Base-by-base conservation (phyloP, 1,140 invertebrate species). In the Drosophila rhopaloa region DNA sequence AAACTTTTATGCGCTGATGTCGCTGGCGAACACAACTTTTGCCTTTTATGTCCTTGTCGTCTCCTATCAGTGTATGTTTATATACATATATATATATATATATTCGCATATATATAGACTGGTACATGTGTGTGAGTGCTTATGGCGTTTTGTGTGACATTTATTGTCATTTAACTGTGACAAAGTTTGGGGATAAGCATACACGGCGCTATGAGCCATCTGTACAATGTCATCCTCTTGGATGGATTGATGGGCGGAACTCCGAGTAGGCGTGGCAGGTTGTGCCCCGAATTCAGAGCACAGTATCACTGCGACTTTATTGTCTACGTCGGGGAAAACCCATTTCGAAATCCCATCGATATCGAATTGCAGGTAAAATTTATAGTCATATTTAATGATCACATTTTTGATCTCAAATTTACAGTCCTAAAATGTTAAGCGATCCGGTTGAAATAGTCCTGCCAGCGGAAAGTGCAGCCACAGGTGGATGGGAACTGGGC, bases 141-240 rank as follows among this genome's bases (percentile, higher is more conserved):
- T 86, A 82, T 88, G 83, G 79, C 83, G 79, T 78, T 88, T 89
- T 88, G 83, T 89, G 84, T 88, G 83, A 88, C 83, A 89, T 88
- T 88, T 88, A 88, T 88, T 88, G 83, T 88, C 85, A 88, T 89
- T 88, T 89, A 89, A 88, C 84, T 89, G 83, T 89, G 84, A 88
- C 79, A 88, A 88, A 88, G 80, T 88, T 88, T 83, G 72, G 76
- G 81, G 81, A 84, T 85, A 85, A 85, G 78, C 81, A 85, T 66
- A 66, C 81, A 77, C 19, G 37, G 37, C 8, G 38, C 19, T 6
- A 41, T 32, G 38, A 70, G 37, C 37, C 67, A 71, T 56, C 53
- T 70, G 67, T 10, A 41, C 55, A 51, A 19, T 41, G 46, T 57
- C 67, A 57, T 57, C 48, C n/a, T 32, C 8, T 10, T 11, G 48